Conservation (phyloP, 2,113 vertebrate species). For the Tachysurus vachellii region DNA sequence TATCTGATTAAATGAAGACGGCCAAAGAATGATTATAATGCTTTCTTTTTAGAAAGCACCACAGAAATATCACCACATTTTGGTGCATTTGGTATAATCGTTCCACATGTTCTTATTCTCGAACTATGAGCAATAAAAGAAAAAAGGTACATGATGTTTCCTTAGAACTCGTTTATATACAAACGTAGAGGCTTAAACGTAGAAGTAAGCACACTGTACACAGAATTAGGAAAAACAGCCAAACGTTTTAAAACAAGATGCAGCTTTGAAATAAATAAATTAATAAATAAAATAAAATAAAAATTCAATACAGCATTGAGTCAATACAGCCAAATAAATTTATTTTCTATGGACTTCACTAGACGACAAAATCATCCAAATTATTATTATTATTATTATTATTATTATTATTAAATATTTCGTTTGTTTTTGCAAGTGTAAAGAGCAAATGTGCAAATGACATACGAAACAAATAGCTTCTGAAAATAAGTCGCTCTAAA, state of each 20-base stretch:
- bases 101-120: constrained; percentile 14
- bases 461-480: background rate
- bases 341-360: background rate
- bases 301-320: background rate
- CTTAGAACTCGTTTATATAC: background rate
- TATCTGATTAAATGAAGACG: background rate
- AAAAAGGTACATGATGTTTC: background rate
- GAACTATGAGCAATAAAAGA: background rate
- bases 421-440: background rate
- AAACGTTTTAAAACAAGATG: background rate
- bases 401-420: too few relatives aligned
- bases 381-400: too few relatives aligned
- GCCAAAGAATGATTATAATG: background rate
- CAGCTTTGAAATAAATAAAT: background rate
- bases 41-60: too few relatives aligned
- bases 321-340: background rate
- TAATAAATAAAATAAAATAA: background rate
- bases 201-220: too few relatives aligned
- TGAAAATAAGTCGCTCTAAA: background rate
- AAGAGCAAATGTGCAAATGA: background rate
- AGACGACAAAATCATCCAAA: background rate
- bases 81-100: constrained; percentile 11
- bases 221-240: background rate
- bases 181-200: background rate
- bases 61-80: background rate